Evolutionary conservation across 2,797 vertebrate species (phyloP).

Genomic region (Triplophysa bombifrons): DNA sequence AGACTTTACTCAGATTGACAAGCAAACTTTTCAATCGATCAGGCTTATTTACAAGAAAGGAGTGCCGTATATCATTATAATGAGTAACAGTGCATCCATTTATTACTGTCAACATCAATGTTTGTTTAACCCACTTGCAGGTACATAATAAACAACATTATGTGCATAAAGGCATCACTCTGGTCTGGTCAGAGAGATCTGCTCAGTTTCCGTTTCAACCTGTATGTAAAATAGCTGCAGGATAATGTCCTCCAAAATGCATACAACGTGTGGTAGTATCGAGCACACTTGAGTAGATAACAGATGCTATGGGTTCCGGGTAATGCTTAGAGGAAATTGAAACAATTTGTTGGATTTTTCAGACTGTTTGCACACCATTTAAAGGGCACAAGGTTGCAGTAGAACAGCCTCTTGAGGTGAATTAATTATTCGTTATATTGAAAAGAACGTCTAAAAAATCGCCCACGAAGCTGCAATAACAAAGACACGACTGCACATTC

Average conservation of each 20-base stretch:
- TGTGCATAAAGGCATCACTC: conserved; percentile 2
- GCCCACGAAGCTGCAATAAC: background rate
- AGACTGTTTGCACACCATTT: conserved; percentile 5
- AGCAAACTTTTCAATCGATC: background rate
- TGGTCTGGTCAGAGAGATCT: conserved; percentile 4
- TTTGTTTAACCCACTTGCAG: conserved; percentile 29
- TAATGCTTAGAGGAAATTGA: conserved; percentile 43
- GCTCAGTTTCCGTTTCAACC: background rate
- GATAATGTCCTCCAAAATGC: conserved; percentile 39
- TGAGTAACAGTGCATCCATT: background rate
- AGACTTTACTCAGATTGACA: background rate
- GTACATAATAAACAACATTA: background rate
- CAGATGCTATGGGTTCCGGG: conserved; percentile 45
- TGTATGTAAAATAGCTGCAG: conserved; percentile 39
- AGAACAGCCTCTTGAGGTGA: background rate
- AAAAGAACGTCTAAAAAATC: background rate
- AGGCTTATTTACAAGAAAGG: background rate
- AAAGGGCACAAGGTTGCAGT: conserved; percentile 11
- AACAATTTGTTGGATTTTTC: conserved; percentile 28
- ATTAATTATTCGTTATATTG: conserved; percentile 9
- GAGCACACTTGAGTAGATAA: conserved; percentile 39
- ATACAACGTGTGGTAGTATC: conserved; percentile 39
- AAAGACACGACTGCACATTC: background rate
- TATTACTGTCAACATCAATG: background rate
- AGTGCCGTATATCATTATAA: background rate